phyloP scores from a whole-genome alignment of 2,888 invertebrate genomes.

The Drosophila demipolita region DNA sequence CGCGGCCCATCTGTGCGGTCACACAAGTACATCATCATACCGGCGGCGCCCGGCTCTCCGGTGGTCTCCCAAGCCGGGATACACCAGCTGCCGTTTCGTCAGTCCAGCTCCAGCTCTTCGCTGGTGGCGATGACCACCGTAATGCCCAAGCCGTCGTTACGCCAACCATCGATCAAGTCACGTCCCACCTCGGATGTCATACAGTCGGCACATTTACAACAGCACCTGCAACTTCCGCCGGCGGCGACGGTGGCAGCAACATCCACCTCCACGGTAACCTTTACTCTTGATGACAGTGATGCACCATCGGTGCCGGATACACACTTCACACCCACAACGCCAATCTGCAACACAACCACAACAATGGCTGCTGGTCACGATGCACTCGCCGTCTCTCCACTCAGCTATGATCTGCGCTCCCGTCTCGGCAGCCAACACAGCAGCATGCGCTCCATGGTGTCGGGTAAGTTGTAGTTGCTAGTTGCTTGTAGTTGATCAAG shows the following conservation, averaged over 20 bases:
- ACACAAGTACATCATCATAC: constrained; percentile 84
- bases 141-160: constrained; percentile 59
- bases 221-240: constrained; percentile 36
- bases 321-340: constrained; percentile 51
- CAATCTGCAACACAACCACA: constrained; percentile 69
- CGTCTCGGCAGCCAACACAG: constrained; percentile 79
- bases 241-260: constrained; percentile 26
- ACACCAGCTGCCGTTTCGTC: constrained; percentile 61
- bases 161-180: constrained; percentile 59
- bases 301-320: constrained; percentile 7
- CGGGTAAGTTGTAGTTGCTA: constrained; percentile 76
- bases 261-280: constrained; percentile 74
- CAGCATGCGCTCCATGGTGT: constrained; percentile 84
- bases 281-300: constrained; percentile 72
- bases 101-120: constrained; percentile 73
- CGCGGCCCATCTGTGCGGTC: constrained; percentile 79
- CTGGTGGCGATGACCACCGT: constrained; percentile 69
- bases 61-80: constrained; percentile 12
- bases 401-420: constrained; percentile 73
- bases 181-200: constrained; percentile 73
- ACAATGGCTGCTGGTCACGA: constrained; percentile 66
- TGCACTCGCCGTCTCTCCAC: constrained; percentile 49
- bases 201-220: constrained; percentile 56
- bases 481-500: too few species aligned
- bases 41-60: constrained; percentile 75